phyloP scores from a whole-genome alignment of 2,797 vertebrate species.

The Manis crassicaudata region DNA sequence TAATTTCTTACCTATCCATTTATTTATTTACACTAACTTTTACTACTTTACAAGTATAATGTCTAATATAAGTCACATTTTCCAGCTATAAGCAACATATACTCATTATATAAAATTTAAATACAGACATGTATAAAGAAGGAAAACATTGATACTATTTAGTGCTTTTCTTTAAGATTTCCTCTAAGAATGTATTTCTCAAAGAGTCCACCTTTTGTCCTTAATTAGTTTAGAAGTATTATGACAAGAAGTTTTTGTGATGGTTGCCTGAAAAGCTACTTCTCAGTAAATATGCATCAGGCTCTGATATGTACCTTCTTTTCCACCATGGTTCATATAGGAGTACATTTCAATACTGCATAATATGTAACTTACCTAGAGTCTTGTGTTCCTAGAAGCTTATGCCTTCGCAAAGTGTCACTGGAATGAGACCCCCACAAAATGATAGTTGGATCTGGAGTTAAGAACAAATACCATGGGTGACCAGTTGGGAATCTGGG shows the following conservation, averaged over 20 bases:
- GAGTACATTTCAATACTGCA: background rate
- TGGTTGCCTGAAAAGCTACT: background rate
- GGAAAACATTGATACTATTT: background rate
- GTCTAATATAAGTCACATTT: slow-evolving; percentile 6
- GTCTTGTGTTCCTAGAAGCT: background rate
- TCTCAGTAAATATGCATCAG: background rate
- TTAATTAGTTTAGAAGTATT: background rate
- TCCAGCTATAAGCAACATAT: background rate
- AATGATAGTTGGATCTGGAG: background rate
- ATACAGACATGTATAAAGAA: background rate
- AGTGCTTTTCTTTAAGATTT: background rate
- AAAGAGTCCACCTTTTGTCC: background rate
- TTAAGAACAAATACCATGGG: background rate
- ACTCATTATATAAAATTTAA: background rate
- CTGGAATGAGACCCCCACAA: background rate
- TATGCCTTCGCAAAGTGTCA: background rate
- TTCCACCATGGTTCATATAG: background rate
- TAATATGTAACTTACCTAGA: background rate
- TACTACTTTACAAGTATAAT: background rate
- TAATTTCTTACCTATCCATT: background rate
- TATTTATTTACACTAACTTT: background rate
- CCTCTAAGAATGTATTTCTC: background rate
- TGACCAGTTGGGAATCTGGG: background rate
- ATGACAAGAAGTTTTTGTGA: background rate
- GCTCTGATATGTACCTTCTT: background rate